Conservation (phyloP, 1,140 invertebrate species). For the Saxidomus purpurata region DNA sequence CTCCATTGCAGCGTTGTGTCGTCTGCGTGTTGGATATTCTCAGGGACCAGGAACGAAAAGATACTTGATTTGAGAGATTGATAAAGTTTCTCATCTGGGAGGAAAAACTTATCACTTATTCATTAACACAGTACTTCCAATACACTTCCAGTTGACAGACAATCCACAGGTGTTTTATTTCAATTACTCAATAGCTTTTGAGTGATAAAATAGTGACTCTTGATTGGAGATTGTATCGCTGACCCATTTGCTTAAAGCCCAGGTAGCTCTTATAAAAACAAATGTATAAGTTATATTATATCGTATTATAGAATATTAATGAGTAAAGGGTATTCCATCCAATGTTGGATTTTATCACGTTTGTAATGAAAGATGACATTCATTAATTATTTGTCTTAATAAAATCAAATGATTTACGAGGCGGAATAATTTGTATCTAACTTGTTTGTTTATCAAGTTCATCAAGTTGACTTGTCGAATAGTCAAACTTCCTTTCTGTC, state of each 20-base stretch:
- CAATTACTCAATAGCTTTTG: slow-evolving; percentile 60
- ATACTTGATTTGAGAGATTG: slow-evolving; percentile 55
- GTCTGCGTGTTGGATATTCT: slow-evolving; percentile 31
- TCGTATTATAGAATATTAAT: neutral
- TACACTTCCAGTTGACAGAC: slow-evolving; percentile 19
- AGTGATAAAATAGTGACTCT: slow-evolving; percentile 42
- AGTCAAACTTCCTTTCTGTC: too few species aligned
- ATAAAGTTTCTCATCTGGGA: slow-evolving; percentile 59
- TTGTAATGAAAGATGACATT: neutral
- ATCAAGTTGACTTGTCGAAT: too few species aligned
- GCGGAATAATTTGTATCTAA: neutral
- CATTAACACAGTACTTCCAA: slow-evolving; percentile 29
- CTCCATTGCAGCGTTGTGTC: neutral
- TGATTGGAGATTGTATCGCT: slow-evolving; percentile 25
- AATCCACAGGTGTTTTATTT: slow-evolving; percentile 50
- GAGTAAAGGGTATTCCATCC: neutral
- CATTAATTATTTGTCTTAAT: neutral
- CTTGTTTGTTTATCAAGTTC: neutral
- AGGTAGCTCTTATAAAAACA: neutral
- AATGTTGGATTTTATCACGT: neutral
- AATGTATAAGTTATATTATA: neutral
- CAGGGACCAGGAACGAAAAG: slow-evolving; percentile 22
- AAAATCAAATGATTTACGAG: neutral
- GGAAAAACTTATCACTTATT: slow-evolving; percentile 56
- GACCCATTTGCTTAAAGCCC: slow-evolving; percentile 16